phyloP scores from a whole-genome alignment of 2,797 vertebrate genomes.

The Poeciliopsis paucimaculata region DNA sequence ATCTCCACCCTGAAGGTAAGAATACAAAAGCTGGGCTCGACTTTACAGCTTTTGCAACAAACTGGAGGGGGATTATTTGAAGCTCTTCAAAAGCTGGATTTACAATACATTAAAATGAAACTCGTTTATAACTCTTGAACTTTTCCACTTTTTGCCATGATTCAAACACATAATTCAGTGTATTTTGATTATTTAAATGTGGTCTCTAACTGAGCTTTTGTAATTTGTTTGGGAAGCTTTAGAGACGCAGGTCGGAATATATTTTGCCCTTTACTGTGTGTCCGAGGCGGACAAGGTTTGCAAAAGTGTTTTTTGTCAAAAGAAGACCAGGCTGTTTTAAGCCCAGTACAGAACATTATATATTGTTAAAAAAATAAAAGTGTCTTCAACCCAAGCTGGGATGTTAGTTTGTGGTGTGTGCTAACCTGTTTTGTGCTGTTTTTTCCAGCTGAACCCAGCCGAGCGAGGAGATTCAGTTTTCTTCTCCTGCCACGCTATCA shows the following conservation, averaged over 20 bases:
- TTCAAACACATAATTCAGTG: not conserved
- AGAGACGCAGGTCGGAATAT: not conserved
- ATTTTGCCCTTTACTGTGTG: not conserved
- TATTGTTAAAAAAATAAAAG: not conserved
- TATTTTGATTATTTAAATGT: not conserved
- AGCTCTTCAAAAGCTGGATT: not conserved
- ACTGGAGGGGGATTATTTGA: not conserved
- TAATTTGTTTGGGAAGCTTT: not conserved
- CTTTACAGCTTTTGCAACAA: not conserved
- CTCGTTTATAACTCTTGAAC: not conserved
- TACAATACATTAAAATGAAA: not conserved
- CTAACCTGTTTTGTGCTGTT: constrained; percentile 26
- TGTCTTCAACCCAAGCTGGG: not conserved
- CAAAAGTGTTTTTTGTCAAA: not conserved
- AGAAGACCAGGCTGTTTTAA: not conserved
- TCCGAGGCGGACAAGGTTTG: not conserved
- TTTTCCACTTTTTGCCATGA: not conserved
- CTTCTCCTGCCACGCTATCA: constrained; percentile 98
- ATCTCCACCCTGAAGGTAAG: constrained; percentile 94
- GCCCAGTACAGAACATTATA: not conserved
- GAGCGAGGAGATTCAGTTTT: constrained; percentile 97
- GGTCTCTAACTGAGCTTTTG: not conserved
- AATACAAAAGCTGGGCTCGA: constrained; percentile 2
- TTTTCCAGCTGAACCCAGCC: constrained; percentile 90
- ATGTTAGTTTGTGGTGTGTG: not conserved